Percentiles rank a stretch among this genome's conserved stretches.
These are phyloP conservation scores for Mercenaria mercenaria DNA, from an alignment of 1,140 invertebrate species.

Conservation along the genomic window DNA sequence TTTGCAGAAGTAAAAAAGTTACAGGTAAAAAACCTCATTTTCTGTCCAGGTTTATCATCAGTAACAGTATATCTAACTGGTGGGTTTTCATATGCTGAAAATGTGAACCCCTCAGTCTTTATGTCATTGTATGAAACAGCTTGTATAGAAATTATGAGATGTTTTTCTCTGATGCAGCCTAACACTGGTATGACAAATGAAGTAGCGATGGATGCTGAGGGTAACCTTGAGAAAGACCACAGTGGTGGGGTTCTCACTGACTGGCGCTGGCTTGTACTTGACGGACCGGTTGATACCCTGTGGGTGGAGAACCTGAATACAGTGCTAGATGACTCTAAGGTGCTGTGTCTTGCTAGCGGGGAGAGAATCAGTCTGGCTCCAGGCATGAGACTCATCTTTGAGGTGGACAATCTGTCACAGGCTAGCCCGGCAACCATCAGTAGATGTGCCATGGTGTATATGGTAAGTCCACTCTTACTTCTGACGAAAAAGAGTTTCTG, in stretches of 20 bases:
- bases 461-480: slow-evolving; percentile 80
- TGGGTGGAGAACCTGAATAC: slow-evolving; percentile 86
- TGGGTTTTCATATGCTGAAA: too few relatives aligned
- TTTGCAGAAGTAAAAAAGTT: too few relatives aligned
- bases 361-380: slow-evolving; percentile 84
- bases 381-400: slow-evolving; percentile 85
- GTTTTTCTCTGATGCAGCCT: slow-evolving; percentile 39
- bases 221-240: slow-evolving; percentile 52
- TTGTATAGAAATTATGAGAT: too few relatives aligned
- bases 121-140: too few relatives aligned
- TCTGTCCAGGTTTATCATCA: too few relatives aligned
- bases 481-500: background rate
- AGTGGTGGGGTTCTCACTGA: slow-evolving; percentile 70
- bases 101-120: too few relatives aligned
- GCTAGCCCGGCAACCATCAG: slow-evolving; percentile 85
- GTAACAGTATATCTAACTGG: too few relatives aligned
- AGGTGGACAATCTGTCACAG: slow-evolving; percentile 85
- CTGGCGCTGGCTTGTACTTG: slow-evolving; percentile 85
- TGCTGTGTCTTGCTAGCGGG: slow-evolving; percentile 85
- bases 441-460: slow-evolving; percentile 87
- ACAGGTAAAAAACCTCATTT: too few relatives aligned
- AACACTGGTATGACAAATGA: slow-evolving; percentile 51
- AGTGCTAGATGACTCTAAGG: slow-evolving; percentile 85
- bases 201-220: slow-evolving; percentile 25
- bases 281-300: slow-evolving; percentile 85